Evolutionary conservation across 1,140 invertebrate species (phyloP).

Genomic region (Rhagoletis pomonella): DNA sequence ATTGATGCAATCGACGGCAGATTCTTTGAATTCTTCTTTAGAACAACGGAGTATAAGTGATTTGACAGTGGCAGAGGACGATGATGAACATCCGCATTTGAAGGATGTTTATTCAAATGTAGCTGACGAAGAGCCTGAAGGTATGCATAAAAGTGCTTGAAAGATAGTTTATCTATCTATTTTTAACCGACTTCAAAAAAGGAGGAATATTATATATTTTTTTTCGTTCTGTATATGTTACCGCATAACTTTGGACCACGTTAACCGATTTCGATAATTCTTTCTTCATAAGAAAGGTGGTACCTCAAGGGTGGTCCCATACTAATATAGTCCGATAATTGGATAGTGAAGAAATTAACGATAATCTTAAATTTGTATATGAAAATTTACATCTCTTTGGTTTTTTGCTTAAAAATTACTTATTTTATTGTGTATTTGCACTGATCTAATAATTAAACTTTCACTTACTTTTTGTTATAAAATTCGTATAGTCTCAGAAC

Average conservation of each 20-base stretch:
- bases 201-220: too few relatives aligned
- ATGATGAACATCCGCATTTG: conserved; percentile 63
- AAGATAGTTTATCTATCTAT: conserved; percentile 5
- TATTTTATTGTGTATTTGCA: background rate
- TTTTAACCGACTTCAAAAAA: background rate
- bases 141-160: conserved; percentile 26
- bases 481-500: conserved; percentile 65
- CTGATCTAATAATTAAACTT: background rate
- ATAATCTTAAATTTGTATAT: too few relatives aligned
- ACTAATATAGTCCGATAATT: too few relatives aligned
- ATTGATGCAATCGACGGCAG: background rate
- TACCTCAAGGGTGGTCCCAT: too few relatives aligned
- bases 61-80: background rate
- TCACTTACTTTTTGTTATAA: conserved; percentile 14
- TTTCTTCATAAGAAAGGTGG: too few relatives aligned
- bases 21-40: conserved; percentile 10
- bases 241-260: too few relatives aligned
- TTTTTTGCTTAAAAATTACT: background rate
- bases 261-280: too few relatives aligned
- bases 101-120: conserved; percentile 60
- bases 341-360: too few relatives aligned
- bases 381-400: background rate
- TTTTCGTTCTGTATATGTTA: too few relatives aligned
- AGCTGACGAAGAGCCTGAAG: conserved; percentile 61
- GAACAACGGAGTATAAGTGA: conserved; percentile 8